A percentile compares a stretch with the other conserved stretches of the same genome.
Evolutionary conservation across 2,113 vertebrate genomes (phyloP).

Genomic region (Tor tambroides): DNA sequence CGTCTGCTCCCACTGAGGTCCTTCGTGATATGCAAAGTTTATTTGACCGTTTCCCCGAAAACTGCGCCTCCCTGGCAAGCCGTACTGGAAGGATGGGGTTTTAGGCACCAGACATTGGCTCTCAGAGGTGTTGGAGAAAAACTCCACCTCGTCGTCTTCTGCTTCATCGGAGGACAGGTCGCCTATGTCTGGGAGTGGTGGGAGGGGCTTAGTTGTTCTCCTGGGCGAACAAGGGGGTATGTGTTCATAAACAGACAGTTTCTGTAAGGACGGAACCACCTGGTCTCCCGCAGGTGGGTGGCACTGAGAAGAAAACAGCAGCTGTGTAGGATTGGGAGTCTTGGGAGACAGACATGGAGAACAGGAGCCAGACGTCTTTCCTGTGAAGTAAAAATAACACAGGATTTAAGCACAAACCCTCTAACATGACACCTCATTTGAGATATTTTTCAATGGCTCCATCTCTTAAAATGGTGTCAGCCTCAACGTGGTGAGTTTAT

Average conservation of each 20-base stretch:
- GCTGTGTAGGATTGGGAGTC: conserved; percentile 67
- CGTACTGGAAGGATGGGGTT: conserved; percentile 70
- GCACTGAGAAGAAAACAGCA: conserved; percentile 63
- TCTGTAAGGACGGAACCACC: conserved; percentile 81
- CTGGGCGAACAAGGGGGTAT: conserved; percentile 72
- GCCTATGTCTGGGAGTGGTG: conserved; percentile 83
- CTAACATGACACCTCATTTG: neutral
- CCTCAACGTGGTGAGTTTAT: conserved; percentile 73
- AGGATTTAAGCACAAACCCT: neutral
- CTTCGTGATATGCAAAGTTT: conserved; percentile 88
- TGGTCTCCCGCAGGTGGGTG: conserved; percentile 76
- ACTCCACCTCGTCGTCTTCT: conserved; percentile 90
- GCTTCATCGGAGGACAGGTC: conserved; percentile 81
- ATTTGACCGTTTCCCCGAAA: conserved; percentile 87
- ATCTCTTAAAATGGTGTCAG: conserved; percentile 51
- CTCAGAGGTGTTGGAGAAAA: conserved; percentile 87
- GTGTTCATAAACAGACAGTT: conserved; percentile 76
- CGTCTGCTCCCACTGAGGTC: conserved; percentile 21
- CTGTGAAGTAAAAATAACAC: conserved; percentile 66
- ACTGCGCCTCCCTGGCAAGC: conserved; percentile 73
- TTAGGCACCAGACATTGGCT: conserved; percentile 78
- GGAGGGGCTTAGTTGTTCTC: conserved; percentile 84
- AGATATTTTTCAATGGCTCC: neutral
- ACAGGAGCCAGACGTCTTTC: conserved; percentile 59
- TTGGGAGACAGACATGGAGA: conserved; percentile 62